Evolutionary conservation across 92 coral and sea anemone species (phyloP), one percentile per base, ranked within the genome.

Genomic region (Porites divaricata): DNA sequence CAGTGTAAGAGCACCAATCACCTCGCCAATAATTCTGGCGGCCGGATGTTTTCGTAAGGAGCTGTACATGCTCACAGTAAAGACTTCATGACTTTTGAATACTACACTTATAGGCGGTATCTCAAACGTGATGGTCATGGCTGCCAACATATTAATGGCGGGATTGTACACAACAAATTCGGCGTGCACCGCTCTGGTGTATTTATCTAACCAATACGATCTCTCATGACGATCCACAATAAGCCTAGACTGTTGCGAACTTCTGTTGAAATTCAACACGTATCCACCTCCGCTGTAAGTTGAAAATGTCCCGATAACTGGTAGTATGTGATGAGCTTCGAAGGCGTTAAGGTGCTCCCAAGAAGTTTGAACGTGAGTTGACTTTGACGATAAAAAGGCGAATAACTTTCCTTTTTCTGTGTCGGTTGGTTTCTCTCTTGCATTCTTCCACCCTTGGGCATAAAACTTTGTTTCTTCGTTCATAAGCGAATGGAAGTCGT

Each of bases 211-310:
- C 94, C 94, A 91, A 1, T 71, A 62, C 1, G 70, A 70, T 49
- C 24, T 26, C 23, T 76, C 68, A 12, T 88, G 77, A 23, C 80
- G 71, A 67, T 88, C 66, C 14, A 80, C 56, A 41, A 79, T 22
- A 16, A 26, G 12, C 21, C 17, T 79, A 35, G 92, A 53, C 65
- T 67, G 67, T 24, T 81, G 78, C 12, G 64, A 28, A 70, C 67
- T 75, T 19, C 63, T 68, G 63, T 72, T 82, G 4, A 91, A 70
- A 28, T 74, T 71, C 53, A 90, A 81, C 35, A 77, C 75, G 71
- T 74, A 91, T 15, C 94, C 94, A 10, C 94, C 94, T 58, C 94
- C 94, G 48, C 80, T 76, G 84, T 93, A 93, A 13, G 84, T 83
- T 45, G 91, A 12, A 63, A 83, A 74, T 51, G 45, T 84, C 45